Percentiles rank a stretch among this genome's conserved stretches.
phyloP scores from a whole-genome alignment of 2,113 vertebrate genomes.

The Eupsittula cactorum region DNA sequence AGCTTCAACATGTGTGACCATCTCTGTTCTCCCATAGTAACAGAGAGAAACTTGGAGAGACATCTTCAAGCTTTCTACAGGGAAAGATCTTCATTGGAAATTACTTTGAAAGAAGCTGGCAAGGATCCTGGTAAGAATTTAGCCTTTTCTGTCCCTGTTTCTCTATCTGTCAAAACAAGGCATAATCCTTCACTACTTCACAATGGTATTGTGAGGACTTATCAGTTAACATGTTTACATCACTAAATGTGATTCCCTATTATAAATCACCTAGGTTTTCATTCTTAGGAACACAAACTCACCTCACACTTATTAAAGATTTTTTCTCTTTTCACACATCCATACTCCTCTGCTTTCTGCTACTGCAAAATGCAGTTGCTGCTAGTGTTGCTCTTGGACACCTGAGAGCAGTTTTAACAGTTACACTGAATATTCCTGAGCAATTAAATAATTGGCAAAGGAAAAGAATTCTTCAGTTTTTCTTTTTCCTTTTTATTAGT shows the following conservation, averaged over 20 bases:
- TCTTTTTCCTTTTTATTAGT: neutral
- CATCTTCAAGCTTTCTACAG: constrained; percentile 1
- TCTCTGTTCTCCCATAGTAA: neutral
- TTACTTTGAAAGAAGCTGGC: constrained; percentile 44
- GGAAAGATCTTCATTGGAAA: constrained; percentile 26
- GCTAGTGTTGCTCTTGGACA: neutral
- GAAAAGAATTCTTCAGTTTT: neutral
- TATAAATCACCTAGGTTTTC: neutral
- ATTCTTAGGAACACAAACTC: neutral
- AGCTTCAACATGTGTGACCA: neutral
- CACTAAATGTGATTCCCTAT: neutral
- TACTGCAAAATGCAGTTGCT: neutral
- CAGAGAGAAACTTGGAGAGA: neutral
- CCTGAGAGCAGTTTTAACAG: neutral
- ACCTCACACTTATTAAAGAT: neutral
- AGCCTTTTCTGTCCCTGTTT: constrained; percentile 10
- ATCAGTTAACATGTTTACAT: neutral
- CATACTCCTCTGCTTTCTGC: neutral
- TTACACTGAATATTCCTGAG: neutral
- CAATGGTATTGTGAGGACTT: neutral
- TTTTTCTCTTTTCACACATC: neutral
- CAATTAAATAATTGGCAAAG: constrained; percentile 4
- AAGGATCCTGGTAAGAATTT: constrained; percentile 30
- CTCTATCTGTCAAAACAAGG: constrained; percentile 39
- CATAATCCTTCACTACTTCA: constrained; percentile 14